Conservation (phyloP, 2,888 invertebrate species). For the Furcula furcula region DNA sequence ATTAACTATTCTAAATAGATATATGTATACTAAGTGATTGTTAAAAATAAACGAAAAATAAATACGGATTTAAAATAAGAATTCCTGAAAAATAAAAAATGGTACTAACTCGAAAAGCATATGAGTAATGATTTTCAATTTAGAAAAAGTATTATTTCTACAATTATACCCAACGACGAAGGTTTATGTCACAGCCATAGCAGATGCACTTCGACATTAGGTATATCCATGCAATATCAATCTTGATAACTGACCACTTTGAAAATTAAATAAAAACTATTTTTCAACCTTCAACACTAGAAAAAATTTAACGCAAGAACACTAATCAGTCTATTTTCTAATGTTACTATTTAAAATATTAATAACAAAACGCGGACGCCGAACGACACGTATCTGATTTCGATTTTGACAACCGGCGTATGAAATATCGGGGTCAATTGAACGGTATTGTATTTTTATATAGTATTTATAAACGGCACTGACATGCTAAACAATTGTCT, state of each 20-base stretch:
- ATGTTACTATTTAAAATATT: conserved; percentile 15
- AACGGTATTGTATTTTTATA: conserved; percentile 18
- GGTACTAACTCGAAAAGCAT: no score
- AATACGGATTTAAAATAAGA: no score
- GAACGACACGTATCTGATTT: conserved; percentile 58
- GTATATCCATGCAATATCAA: conserved; percentile 57
- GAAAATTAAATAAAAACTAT: conserved; percentile 9
- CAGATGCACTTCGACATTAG: conserved; percentile 71
- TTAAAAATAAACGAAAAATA: no score
- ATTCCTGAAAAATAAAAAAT: no score
- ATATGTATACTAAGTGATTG: no score
- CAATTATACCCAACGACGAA: conserved; percentile 67
- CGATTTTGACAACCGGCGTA: conserved; percentile 55
- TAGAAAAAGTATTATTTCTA: conserved; percentile 14
- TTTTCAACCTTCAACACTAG: conserved; percentile 33
- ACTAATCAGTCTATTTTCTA: conserved; percentile 30
- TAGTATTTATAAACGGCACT: conserved; percentile 41
- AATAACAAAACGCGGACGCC: conserved; percentile 35
- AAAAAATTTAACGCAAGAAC: conserved; percentile 31
- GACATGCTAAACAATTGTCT: conserved; percentile 46
- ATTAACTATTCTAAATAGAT: no score
- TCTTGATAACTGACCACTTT: conserved; percentile 46
- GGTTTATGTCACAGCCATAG: conserved; percentile 70
- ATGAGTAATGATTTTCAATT: no score
- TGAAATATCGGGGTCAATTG: conserved; percentile 15